phyloP scores from a whole-genome alignment of 92 coral and sea anemone genomes.

The Parazoanthus atlanticus region DNA sequence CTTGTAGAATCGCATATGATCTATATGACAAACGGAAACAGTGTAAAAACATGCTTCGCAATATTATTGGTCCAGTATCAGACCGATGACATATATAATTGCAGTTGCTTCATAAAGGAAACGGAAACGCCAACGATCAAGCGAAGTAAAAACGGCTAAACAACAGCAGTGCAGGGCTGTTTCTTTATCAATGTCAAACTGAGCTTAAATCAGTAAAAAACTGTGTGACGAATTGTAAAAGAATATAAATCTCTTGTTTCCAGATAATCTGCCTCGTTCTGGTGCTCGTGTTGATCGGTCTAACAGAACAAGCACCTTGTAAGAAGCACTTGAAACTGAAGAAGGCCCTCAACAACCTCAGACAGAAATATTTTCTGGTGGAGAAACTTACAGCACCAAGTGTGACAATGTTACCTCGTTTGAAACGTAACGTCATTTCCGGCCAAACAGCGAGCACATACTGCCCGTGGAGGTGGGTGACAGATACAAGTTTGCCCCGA shows the following conservation, averaged over 20 bases:
- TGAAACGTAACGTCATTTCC: slow-evolving; percentile 13
- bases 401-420: not conserved
- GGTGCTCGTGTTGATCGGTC: not conserved
- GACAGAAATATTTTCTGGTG: not conserved
- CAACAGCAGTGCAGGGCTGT: too few species aligned
- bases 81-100: too few species aligned
- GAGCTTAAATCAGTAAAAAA: too few species aligned
- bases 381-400: not conserved
- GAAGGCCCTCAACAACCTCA: not conserved
- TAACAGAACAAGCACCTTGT: slow-evolving; percentile 4
- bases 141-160: too few species aligned
- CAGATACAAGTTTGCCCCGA: slow-evolving; percentile 4
- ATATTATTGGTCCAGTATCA: too few species aligned
- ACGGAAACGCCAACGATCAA: too few species aligned
- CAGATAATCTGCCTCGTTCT: not conserved
- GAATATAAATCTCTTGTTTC: not conserved
- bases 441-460: not conserved
- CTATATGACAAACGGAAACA: too few species aligned
- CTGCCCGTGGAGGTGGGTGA: slow-evolving; percentile 30
- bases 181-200: too few species aligned
- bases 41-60: too few species aligned
- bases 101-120: too few species aligned
- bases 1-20: too few species aligned
- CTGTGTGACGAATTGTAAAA: too few species aligned
- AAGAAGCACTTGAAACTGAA: not conserved